Evolutionary conservation across 2,797 vertebrate species (phyloP), one percentile per base, ranked within the genome.

Genomic region (Anabacerthia variegaticeps): DNA sequence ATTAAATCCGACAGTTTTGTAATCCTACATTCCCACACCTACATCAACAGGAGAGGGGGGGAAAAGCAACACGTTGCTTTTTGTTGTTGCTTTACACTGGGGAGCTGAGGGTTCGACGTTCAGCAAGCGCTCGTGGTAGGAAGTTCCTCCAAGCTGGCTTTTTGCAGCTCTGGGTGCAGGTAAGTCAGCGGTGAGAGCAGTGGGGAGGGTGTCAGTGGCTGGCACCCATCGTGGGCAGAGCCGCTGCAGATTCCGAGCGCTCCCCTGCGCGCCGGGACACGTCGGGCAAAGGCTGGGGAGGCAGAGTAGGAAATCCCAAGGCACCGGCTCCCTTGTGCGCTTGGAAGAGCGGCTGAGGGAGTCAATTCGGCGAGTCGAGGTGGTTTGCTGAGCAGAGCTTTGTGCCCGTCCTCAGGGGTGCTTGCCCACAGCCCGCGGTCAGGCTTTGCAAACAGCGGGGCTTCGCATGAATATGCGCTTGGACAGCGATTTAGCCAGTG

Each of bases 181-280:
- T 21, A 4, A 55, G 80, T 7, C 41, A 6, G 72, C 39, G n/a
- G 37, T 1, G 0, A 46, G 58, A 63, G 39, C 7, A 43, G 54
- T 18, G 32, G 55, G 56, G 27, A 48, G 85, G 46, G 36, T 68
- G 65, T 3, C 4, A 0, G 39, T 3, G 23, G 12, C 30, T 73
- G 71, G 2, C 69, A 62, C 74, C n/a, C 56, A 6, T 27, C 32
- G 1, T 0, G 34, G 54, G 77, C 32, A 48, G 65, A 75, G 76
- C 55, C 10, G 59, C 18, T 26, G 65, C n/a, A 1, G 39, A 4
- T 2, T 2, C 43, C 0, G 3, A 16, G 0, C 1, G 1, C 67
- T 69, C 51, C 62, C n/a, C 54, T 63, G 63, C 36, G 7, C 20
- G 44, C 30, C 22, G 36, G 4, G 9, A 43, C 36, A 0, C 1